These are phyloP conservation scores for Cephus rjabovi DNA, from an alignment of 2,888 invertebrate species.

Conservation along the genomic window DNA sequence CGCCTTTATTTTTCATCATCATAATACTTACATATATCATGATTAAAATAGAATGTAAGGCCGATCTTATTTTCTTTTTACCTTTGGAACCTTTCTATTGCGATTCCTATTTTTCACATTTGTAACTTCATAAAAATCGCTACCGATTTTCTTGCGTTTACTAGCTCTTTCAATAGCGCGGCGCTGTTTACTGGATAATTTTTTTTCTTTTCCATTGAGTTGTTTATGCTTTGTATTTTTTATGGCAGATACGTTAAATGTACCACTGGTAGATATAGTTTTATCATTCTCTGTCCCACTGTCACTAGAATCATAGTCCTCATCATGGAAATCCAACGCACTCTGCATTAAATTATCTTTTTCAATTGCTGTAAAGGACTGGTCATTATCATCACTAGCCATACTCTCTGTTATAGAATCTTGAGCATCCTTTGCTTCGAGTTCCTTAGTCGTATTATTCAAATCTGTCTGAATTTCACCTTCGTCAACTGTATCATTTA, in stretches of 20 bases:
- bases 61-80: constrained; percentile 33
- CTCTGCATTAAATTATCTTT: constrained; percentile 62
- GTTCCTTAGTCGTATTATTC: background rate
- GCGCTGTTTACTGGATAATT: constrained; percentile 81
- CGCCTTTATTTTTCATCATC: too few species aligned
- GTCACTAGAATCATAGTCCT: constrained; percentile 68
- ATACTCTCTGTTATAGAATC: constrained; percentile 31
- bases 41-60: background rate
- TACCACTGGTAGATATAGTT: constrained; percentile 64
- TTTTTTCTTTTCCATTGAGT: constrained; percentile 60
- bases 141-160: constrained; percentile 85
- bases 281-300: constrained; percentile 70
- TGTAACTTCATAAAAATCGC: constrained; percentile 88
- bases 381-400: constrained; percentile 42
- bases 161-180: constrained; percentile 80
- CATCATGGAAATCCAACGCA: constrained; percentile 60
- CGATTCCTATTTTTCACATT: constrained; percentile 91
- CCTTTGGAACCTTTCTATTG: constrained; percentile 71
- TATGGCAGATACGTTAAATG: constrained; percentile 66
- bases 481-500: constrained; percentile 69
- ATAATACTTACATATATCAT: too few species aligned
- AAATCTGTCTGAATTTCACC: constrained; percentile 66
- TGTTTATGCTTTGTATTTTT: constrained; percentile 53
- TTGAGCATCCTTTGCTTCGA: constrained; percentile 25
- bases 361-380: constrained; percentile 57